A percentile compares a stretch with the other conserved stretches of the same genome.
phyloP scores from a whole-genome alignment of 2,888 invertebrate genomes.

The Phorcus lineatus region DNA sequence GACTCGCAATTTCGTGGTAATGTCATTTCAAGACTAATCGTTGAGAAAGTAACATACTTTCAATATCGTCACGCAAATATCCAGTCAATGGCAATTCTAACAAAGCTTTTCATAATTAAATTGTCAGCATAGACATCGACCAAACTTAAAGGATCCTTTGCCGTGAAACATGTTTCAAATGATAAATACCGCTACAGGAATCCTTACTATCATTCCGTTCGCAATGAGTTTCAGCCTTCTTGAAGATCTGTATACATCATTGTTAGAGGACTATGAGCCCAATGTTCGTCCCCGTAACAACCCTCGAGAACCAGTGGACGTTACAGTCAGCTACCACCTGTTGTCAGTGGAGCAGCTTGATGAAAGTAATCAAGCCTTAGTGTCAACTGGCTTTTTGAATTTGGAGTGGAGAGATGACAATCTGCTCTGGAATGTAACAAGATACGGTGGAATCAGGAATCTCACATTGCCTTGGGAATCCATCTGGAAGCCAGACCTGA shows the following conservation, averaged over 20 bases:
- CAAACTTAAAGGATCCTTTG: too few species aligned
- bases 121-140: too few species aligned
- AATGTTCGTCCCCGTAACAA: not conserved
- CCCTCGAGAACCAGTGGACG: not conserved
- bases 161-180: too few species aligned
- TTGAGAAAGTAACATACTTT: too few species aligned
- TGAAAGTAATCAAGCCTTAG: not conserved
- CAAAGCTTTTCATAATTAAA: too few species aligned
- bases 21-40: too few species aligned
- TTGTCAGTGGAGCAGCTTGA: not conserved
- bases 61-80: too few species aligned
- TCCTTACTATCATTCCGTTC: too few species aligned
- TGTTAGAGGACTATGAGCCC: not conserved
- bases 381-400: not conserved
- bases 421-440: not conserved
- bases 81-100: too few species aligned
- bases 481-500: constrained; percentile 1
- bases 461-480: not conserved
- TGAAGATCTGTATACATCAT: not conserved
- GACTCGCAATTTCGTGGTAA: too few species aligned
- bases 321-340: not conserved
- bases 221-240: not conserved
- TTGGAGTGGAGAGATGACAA: constrained; percentile 4
- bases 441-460: not conserved
- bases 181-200: too few species aligned